Conservation (phyloP, 2,888 invertebrate species). For the Dicyrtomina minuta region DNA sequence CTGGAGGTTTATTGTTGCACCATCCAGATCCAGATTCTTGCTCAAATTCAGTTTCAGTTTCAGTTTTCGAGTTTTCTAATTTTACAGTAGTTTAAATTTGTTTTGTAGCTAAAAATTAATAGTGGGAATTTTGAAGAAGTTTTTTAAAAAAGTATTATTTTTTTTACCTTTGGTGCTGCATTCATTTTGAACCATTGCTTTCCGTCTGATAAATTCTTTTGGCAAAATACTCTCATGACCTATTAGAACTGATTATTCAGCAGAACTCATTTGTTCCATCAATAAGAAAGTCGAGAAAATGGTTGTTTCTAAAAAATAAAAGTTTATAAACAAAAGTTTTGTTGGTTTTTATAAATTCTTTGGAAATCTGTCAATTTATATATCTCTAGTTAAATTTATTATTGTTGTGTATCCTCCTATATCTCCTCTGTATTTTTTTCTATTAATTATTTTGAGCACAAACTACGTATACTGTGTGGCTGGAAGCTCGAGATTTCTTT, state of each 20-base stretch:
- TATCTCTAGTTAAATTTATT: background rate
- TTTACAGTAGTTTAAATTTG: too few relatives aligned
- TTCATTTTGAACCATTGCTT: constrained; percentile 53
- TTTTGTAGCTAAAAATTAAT: too few relatives aligned
- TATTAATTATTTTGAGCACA: too few relatives aligned
- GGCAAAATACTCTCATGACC: constrained; percentile 51
- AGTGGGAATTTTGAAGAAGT: too few relatives aligned
- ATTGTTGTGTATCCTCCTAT: too few relatives aligned
- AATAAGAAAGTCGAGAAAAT: constrained; percentile 28
- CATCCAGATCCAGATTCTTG: too few relatives aligned
- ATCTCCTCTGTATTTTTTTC: background rate
- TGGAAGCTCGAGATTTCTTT: background rate
- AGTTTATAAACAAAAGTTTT: background rate
- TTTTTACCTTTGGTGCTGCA: constrained; percentile 48
- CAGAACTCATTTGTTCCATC: constrained; percentile 51
- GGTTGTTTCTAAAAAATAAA: background rate
- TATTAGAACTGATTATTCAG: constrained; percentile 46
- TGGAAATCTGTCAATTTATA: too few relatives aligned
- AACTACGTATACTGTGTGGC: too few relatives aligned
- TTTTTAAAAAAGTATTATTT: background rate
- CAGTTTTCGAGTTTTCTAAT: too few relatives aligned
- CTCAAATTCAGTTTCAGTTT: too few relatives aligned
- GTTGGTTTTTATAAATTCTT: too few relatives aligned
- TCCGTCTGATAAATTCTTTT: constrained; percentile 41
- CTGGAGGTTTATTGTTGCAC: too few relatives aligned